These are phyloP conservation scores for Morbakka virulenta DNA, from an alignment of 30 jellyfish, hydroid and myxozoan genomes.

Conservation along the genomic window DNA sequence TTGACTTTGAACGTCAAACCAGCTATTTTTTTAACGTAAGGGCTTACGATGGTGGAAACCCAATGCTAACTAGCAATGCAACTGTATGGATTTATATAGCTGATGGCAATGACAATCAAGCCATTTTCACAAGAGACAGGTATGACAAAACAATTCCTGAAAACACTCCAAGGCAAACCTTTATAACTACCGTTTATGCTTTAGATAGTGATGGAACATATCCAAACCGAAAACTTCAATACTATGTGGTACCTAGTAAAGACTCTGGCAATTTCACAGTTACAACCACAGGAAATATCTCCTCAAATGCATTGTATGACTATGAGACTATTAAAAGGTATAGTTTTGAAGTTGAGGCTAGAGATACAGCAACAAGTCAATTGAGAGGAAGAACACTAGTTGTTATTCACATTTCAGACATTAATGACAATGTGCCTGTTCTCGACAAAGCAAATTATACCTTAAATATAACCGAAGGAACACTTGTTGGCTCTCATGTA, in stretches of 20 bases:
- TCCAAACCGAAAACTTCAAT: background rate
- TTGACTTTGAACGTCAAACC: slow-evolving; percentile 34
- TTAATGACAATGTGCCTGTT: slow-evolving; percentile 54
- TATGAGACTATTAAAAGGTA: slow-evolving; percentile 55
- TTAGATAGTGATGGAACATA: slow-evolving; percentile 30
- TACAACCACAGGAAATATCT: slow-evolving; percentile 47
- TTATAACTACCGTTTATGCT: slow-evolving; percentile 36
- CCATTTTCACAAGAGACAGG: slow-evolving; percentile 38
- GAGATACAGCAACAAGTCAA: slow-evolving; percentile 12
- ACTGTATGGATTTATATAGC: slow-evolving; percentile 9
- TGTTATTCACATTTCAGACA: slow-evolving; percentile 14
- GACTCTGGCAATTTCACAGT: slow-evolving; percentile 79
- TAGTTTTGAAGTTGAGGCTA: slow-evolving; percentile 62
- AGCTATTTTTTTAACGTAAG: slow-evolving; percentile 50
- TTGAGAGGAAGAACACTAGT: slow-evolving; percentile 34
- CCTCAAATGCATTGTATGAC: slow-evolving; percentile 39
- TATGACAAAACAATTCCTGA: slow-evolving; percentile 6
- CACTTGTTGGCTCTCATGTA: slow-evolving; percentile 41
- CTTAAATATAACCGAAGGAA: slow-evolving; percentile 55
- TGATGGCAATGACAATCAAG: slow-evolving; percentile 61
- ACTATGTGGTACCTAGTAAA: slow-evolving; percentile 39
- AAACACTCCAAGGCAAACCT: slow-evolving; percentile 3
- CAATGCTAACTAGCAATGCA: slow-evolving; percentile 20
- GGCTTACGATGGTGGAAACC: slow-evolving; percentile 63
- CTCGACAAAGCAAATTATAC: slow-evolving; percentile 13